Conservation (phyloP, 2,113 vertebrate genomes). For the Takifugu flavidus region DNA sequence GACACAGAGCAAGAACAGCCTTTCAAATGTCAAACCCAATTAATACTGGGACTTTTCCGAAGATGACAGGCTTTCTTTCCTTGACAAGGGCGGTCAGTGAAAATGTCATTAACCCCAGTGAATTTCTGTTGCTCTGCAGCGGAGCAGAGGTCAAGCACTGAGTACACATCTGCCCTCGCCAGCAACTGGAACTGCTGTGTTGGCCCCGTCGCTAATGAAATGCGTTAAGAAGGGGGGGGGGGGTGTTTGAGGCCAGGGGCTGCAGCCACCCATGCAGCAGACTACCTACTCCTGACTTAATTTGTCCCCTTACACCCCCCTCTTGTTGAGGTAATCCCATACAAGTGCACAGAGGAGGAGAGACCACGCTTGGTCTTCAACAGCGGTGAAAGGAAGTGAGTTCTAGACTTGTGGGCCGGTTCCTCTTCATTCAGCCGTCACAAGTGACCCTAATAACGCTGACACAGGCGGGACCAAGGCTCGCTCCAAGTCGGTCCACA, state of each 20-base stretch:
- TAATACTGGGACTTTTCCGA: constrained; percentile 32
- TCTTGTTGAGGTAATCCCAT: constrained; percentile 49
- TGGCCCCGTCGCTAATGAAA: constrained; percentile 59
- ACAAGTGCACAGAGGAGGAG: constrained; percentile 25
- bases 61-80: constrained; percentile 45
- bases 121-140: constrained; percentile 48
- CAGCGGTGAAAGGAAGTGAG: constrained; percentile 58
- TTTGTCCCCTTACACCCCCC: constrained; percentile 48
- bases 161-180: constrained; percentile 42
- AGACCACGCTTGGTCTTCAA: constrained; percentile 55
- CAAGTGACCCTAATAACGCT: constrained; percentile 65
- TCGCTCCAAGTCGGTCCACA: constrained; percentile 31
- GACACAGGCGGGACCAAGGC: constrained; percentile 17
- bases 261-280: constrained; percentile 50
- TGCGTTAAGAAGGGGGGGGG: constrained; percentile 38
- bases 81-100: constrained; percentile 61
- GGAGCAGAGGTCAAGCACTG: constrained; percentile 58
- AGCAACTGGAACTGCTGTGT: constrained; percentile 53
- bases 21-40: constrained; percentile 19
- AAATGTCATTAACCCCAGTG: constrained; percentile 56
- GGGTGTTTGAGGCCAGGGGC: constrained; percentile 20
- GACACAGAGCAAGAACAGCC: constrained; percentile 9
- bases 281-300: constrained; percentile 43
- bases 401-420: constrained; percentile 61
- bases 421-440: constrained; percentile 61